A percentile compares a stretch with the other conserved stretches of the same genome.
Evolutionary conservation across 2,888 invertebrate species (phyloP).

Genomic region (Adineta ricciae): DNA sequence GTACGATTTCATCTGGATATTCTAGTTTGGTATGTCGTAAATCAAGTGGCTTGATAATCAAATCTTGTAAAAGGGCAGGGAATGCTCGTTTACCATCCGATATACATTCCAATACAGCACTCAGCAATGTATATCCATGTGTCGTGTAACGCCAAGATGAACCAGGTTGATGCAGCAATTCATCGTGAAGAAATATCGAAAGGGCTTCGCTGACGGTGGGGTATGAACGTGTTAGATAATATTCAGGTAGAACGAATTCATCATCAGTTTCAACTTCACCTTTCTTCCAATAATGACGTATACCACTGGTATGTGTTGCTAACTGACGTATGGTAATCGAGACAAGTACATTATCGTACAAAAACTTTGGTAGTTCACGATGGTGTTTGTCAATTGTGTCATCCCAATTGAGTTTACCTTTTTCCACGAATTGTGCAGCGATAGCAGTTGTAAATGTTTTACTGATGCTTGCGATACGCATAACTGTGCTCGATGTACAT

Average conservation of each 20-base stretch:
- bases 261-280: conserved; percentile 38
- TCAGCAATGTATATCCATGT: conserved; percentile 55
- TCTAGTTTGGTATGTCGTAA: conserved; percentile 55
- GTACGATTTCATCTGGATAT: conserved; percentile 52
- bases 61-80: conserved; percentile 39
- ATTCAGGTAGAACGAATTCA: conserved; percentile 42
- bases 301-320: conserved; percentile 46
- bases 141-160: conserved; percentile 54
- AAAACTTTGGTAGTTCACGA: conserved; percentile 53
- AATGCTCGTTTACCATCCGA: conserved; percentile 41
- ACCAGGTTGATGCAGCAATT: conserved; percentile 49
- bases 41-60: conserved; percentile 51
- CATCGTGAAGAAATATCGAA: conserved; percentile 55
- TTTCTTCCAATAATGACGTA: conserved; percentile 54
- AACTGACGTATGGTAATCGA: conserved; percentile 25
- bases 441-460: conserved; percentile 55
- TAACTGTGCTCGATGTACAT: conserved; percentile 51
- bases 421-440: conserved; percentile 53
- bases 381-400: conserved; percentile 54
- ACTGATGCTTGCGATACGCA: conserved; percentile 58
- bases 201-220: conserved; percentile 49
- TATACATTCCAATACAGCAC: conserved; percentile 54
- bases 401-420: conserved; percentile 54
- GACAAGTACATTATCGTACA: conserved; percentile 51
- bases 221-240: conserved; percentile 35